Percentiles rank a stretch among this genome's conserved stretches.
Conservation (phyloP, 2,113 vertebrate genomes). For the rabbit (Oryctolagus cuniculus) region mOryCun1.1 NC_091448.1:18841001-18841500, state of each 20-base stretch:
- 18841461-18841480: slow-evolving; percentile 26
- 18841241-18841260: slow-evolving; percentile 36
- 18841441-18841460: slow-evolving; percentile 54
- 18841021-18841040: slow-evolving; percentile 35
- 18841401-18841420: background rate
- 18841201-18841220: slow-evolving; percentile 26
- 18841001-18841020: slow-evolving; percentile 36
- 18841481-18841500: slow-evolving; percentile 22
- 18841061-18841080: slow-evolving; percentile 58
- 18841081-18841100: background rate
- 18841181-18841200: slow-evolving; percentile 45
- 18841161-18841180: slow-evolving; percentile 51
- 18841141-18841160: slow-evolving; percentile 48
- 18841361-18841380: slow-evolving; percentile 14
- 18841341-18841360: slow-evolving; percentile 38
- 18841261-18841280: slow-evolving; percentile 53
- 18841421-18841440: background rate
- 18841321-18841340: slow-evolving; percentile 27
- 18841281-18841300: background rate
- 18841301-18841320: slow-evolving; percentile 57
- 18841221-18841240: background rate
- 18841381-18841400: slow-evolving; percentile 46
- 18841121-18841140: background rate
- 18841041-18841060: slow-evolving; percentile 37
- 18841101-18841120: slow-evolving; percentile 44